These are phyloP conservation scores for Virgularia gustaviana DNA, from an alignment of 92 coral and sea anemone genomes.

Conservation along the genomic window DNA sequence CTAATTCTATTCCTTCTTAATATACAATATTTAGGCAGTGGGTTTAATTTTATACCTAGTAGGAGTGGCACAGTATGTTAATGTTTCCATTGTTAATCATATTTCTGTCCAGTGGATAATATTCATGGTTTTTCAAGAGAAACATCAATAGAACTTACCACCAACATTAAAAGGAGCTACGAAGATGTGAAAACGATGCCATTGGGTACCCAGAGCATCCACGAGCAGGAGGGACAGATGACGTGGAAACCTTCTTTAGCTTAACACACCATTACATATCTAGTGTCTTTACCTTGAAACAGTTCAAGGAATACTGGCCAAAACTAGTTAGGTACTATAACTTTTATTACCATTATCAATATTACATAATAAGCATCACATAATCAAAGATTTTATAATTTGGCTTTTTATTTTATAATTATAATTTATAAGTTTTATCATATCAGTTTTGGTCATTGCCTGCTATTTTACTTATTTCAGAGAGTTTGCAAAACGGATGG, in stretches of 20 bases:
- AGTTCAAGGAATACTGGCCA: constrained; percentile 41
- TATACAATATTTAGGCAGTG: not conserved
- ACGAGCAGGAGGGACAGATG: constrained; percentile 53
- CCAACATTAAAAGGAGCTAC: constrained; percentile 60
- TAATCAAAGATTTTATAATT: too few species aligned
- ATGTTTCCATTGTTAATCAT: not conserved
- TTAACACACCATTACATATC: constrained; percentile 24
- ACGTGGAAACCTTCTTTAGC: constrained; percentile 22
- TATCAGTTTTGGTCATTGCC: too few species aligned
- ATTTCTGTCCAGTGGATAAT: constrained; percentile 45
- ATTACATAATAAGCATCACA: too few species aligned
- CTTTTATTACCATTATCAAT: too few species aligned
- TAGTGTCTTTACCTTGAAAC: constrained; percentile 26
- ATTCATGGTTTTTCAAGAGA: constrained; percentile 64
- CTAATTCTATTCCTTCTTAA: not conserved
- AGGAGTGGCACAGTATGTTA: not conserved
- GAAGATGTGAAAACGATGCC: constrained; percentile 37
- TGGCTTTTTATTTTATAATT: too few species aligned
- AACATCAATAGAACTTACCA: constrained; percentile 52
- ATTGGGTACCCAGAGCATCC: constrained; percentile 65
- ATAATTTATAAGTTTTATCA: too few species aligned
- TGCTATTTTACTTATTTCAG: too few species aligned
- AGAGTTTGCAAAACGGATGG: constrained; percentile 59
- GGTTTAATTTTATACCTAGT: not conserved
- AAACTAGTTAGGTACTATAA: not conserved